Conservation (phyloP, 2,888 invertebrate species). For the Rhodophaea formosa region DNA sequence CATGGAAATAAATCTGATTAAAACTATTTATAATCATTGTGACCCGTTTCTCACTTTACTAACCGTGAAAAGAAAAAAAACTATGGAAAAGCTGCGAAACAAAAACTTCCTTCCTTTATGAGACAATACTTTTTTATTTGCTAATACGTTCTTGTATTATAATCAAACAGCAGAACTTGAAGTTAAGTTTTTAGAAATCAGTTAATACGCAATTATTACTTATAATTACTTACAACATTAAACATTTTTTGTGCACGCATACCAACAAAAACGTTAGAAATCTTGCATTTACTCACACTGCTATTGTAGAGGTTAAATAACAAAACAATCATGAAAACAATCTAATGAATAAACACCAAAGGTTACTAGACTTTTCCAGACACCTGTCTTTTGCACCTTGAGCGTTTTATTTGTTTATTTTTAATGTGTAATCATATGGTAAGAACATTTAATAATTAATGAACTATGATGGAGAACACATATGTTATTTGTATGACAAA, state of each 20-base stretch:
- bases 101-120: too few relatives aligned
- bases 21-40: too few relatives aligned
- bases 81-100: too few relatives aligned
- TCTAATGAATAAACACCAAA: not conserved
- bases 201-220: not conserved
- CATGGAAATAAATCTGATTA: too few relatives aligned
- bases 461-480: not conserved
- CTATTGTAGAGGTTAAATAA: constrained; percentile 8
- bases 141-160: too few relatives aligned
- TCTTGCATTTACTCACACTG: not conserved
- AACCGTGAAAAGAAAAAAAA: too few relatives aligned
- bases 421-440: not conserved
- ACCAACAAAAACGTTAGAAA: not conserved
- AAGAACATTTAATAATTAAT: not conserved
- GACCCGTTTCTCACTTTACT: too few relatives aligned
- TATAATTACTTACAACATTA: not conserved
- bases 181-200: not conserved
- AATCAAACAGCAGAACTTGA: too few relatives aligned
- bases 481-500: too few relatives aligned
- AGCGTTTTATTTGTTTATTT: not conserved
- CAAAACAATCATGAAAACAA: not conserved
- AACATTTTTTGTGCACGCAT: not conserved
- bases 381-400: constrained; percentile 1
- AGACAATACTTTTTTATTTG: too few relatives aligned
- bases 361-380: not conserved